Evolutionary conservation across 2,113 vertebrate genomes (phyloP).

Genomic region (Saccopteryx bilineata): DNA sequence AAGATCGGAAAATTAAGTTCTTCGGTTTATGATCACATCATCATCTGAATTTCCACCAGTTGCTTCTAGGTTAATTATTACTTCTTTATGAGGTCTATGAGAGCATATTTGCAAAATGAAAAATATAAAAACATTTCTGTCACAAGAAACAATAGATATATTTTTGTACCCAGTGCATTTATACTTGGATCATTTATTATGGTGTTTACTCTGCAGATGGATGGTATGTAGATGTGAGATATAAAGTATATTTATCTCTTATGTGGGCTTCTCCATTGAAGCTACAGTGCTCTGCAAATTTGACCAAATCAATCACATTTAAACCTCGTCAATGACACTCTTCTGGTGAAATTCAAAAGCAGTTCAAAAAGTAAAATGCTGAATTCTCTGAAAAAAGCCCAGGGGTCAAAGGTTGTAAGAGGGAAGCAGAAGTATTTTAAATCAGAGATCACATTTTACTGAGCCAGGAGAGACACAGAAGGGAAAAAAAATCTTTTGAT

Average conservation of each 20-base stretch:
- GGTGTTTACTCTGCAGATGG: neutral
- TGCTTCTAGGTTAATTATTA: constrained; percentile 5
- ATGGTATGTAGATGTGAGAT: neutral
- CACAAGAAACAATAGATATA: neutral
- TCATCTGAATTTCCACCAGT: constrained; percentile 5
- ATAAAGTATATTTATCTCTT: neutral
- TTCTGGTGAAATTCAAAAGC: neutral
- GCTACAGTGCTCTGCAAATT: neutral
- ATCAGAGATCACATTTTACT: neutral
- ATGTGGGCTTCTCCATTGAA: neutral
- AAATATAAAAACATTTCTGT: neutral
- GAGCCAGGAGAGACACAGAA: neutral
- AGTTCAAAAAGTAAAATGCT: neutral
- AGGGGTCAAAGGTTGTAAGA: neutral
- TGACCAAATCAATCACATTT: neutral
- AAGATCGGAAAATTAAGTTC: constrained; percentile 17
- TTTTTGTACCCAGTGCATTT: neutral
- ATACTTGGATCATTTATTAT: neutral
- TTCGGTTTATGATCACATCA: neutral
- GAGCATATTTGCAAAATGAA: neutral
- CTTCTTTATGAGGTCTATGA: constrained; percentile 37
- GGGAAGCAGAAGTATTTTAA: neutral
- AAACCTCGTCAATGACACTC: constrained; percentile 11
- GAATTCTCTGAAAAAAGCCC: neutral
- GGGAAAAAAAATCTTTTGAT: neutral